A percentile compares a stretch with the other conserved stretches of the same genome.
Conservation (phyloP, 2,888 invertebrate genomes). For the Philopedon plagiatum region DNA sequence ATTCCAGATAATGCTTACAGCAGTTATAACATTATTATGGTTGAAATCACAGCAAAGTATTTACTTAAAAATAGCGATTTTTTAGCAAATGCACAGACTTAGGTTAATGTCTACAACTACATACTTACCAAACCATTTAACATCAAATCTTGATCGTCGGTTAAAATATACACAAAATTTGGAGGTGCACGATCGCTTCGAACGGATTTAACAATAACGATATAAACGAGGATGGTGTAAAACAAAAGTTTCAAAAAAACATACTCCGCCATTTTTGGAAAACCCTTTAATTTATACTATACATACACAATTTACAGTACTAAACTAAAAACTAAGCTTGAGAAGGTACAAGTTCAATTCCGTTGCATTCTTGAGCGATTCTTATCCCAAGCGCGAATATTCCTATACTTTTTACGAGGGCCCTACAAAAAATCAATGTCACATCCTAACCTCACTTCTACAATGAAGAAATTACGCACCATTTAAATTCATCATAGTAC, state of each 20-base stretch:
- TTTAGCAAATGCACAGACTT: too few species aligned
- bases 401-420: slow-evolving; percentile 84
- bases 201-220: slow-evolving; percentile 1
- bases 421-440: slow-evolving; percentile 72
- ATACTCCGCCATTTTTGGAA: slow-evolving; percentile 37
- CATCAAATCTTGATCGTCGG: slow-evolving; percentile 89
- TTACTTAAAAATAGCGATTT: too few species aligned
- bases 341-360: slow-evolving; percentile 82
- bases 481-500: slow-evolving; percentile 84
- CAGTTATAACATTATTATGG: too few species aligned
- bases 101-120: too few species aligned
- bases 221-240: slow-evolving; percentile 8
- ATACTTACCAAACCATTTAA: slow-evolving; percentile 83
- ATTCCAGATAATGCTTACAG: too few species aligned
- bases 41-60: too few species aligned
- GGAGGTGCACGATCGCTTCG: slow-evolving; percentile 33
- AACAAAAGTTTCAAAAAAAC: slow-evolving; percentile 38
- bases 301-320: slow-evolving; percentile 33
- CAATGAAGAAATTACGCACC: slow-evolving; percentile 70
- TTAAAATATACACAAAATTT: slow-evolving; percentile 85
- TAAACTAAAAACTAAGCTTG: slow-evolving; percentile 52
- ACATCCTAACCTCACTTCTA: slow-evolving; percentile 49
- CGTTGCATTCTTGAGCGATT: slow-evolving; percentile 84
- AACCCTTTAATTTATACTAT: slow-evolving; percentile 44
- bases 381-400: slow-evolving; percentile 83